Percentiles rank a stretch among this genome's conserved stretches.
Conservation (phyloP, 2,888 invertebrate genomes). For the Abrostola triplasia region DNA sequence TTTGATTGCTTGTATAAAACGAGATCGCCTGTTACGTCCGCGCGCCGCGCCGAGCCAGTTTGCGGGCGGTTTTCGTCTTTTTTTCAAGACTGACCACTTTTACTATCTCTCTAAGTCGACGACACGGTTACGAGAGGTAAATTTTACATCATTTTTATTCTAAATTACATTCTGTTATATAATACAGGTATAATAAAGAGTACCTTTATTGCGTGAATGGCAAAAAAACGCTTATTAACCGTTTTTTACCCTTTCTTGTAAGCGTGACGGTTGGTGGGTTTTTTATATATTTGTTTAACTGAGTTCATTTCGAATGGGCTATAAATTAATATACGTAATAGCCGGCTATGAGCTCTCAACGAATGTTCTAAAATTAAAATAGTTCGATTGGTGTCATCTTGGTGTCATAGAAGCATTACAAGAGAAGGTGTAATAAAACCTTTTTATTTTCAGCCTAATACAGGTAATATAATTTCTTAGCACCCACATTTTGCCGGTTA, state of each 20-base stretch:
- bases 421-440: too few relatives aligned
- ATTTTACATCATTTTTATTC: slow-evolving; percentile 63
- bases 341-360: too few relatives aligned
- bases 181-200: slow-evolving; percentile 49
- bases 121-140: slow-evolving; percentile 59
- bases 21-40: slow-evolving; percentile 58
- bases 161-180: slow-evolving; percentile 62
- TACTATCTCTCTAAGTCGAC: slow-evolving; percentile 73
- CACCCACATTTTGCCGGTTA: too few relatives aligned
- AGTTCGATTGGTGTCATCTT: too few relatives aligned
- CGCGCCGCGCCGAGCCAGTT: slow-evolving; percentile 47
- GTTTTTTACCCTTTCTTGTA: slow-evolving; percentile 38
- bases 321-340: too few relatives aligned
- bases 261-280: neutral
- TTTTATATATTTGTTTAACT: slow-evolving; percentile 18
- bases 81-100: slow-evolving; percentile 72
- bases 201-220: slow-evolving; percentile 45
- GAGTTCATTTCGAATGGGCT: slow-evolving; percentile 15
- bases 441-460: too few relatives aligned
- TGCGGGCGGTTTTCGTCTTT: slow-evolving; percentile 59
- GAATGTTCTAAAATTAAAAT: too few relatives aligned
- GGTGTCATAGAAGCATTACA: too few relatives aligned
- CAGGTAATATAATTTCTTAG: too few relatives aligned
- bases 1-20: slow-evolving; percentile 23
- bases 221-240: slow-evolving; percentile 21